Evolutionary conservation across 2,888 invertebrate genomes (phyloP).

Genomic region (Amphipoea lucens): DNA sequence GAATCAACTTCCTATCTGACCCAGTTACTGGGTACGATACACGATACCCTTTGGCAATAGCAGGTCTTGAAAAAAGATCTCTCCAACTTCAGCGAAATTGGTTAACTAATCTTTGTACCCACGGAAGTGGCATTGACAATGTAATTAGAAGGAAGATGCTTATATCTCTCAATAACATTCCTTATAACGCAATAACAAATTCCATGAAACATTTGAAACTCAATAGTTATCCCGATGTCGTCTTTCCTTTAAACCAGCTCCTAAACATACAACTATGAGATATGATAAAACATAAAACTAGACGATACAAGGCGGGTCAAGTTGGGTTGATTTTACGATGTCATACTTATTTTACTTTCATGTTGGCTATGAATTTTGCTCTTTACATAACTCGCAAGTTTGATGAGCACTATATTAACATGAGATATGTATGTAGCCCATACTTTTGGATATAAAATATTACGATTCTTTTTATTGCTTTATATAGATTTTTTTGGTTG

Average conservation of each 20-base stretch:
- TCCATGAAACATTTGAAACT: slow-evolving; percentile 44
- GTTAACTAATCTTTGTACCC: too few species aligned
- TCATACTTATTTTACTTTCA: slow-evolving; percentile 59
- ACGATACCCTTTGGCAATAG: too few species aligned
- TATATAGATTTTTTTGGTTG: background rate
- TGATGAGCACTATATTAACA: slow-evolving; percentile 55
- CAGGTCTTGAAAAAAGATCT: too few species aligned
- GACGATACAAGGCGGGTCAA: slow-evolving; percentile 66
- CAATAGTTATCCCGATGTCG: background rate
- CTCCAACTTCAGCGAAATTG: too few species aligned
- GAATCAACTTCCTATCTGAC: too few species aligned
- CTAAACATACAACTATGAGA: slow-evolving; percentile 70
- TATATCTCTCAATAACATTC: background rate
- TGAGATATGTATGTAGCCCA: slow-evolving; percentile 26
- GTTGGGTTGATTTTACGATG: slow-evolving; percentile 66
- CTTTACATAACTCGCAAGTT: slow-evolving; percentile 53
- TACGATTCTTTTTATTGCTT: slow-evolving; percentile 1
- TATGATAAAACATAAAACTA: slow-evolving; percentile 74
- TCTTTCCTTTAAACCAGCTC: slow-evolving; percentile 39
- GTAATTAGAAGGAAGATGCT: background rate
- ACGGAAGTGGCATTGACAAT: too few species aligned
- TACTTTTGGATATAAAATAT: slow-evolving; percentile 7
- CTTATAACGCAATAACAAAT: slow-evolving; percentile 43
- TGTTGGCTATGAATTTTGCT: slow-evolving; percentile 62
- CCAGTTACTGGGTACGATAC: too few species aligned